phyloP scores from a whole-genome alignment of 1,140 invertebrate genomes.

The Procambarus virginalis region DNA sequence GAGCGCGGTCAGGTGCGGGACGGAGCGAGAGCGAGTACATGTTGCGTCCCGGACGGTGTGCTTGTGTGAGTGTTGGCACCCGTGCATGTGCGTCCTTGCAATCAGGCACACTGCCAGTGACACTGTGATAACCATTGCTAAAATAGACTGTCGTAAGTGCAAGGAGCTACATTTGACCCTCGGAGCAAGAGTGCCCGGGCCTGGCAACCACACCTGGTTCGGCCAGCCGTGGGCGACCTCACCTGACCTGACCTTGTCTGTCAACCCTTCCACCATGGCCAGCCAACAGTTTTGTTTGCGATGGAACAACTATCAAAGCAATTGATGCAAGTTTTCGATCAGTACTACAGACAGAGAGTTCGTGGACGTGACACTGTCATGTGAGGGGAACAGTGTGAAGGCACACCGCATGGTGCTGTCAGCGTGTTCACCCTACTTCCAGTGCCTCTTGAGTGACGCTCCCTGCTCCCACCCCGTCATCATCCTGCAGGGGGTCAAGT shows the following conservation, averaged over 20 bases:
- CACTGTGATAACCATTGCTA: slow-evolving; percentile 63
- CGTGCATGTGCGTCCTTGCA: slow-evolving; percentile 66
- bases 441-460: slow-evolving; percentile 91
- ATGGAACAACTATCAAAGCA: slow-evolving; percentile 92
- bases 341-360: slow-evolving; percentile 93
- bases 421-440: slow-evolving; percentile 94
- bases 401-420: slow-evolving; percentile 95
- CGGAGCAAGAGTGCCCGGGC: slow-evolving; percentile 44
- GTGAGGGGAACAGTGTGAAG: slow-evolving; percentile 91
- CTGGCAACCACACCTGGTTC: slow-evolving; percentile 49
- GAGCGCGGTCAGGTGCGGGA: slow-evolving; percentile 62
- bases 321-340: slow-evolving; percentile 94
- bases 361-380: slow-evolving; percentile 93
- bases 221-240: slow-evolving; percentile 26
- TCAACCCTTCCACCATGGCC: slow-evolving; percentile 47
- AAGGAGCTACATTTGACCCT: slow-evolving; percentile 48
- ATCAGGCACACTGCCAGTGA: slow-evolving; percentile 66
- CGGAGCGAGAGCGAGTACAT: slow-evolving; percentile 55
- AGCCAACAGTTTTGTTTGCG: slow-evolving; percentile 92
- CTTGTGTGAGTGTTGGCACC: slow-evolving; percentile 68
- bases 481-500: slow-evolving; percentile 91
- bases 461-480: slow-evolving; percentile 93
- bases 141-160: slow-evolving; percentile 65
- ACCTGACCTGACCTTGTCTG: slow-evolving; percentile 48
- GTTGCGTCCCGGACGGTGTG: slow-evolving; percentile 53